Percentiles rank a stretch among this genome's conserved stretches.
These are phyloP conservation scores for Zootoca vivipara DNA, from an alignment of 2,113 vertebrate species.

Conservation along the genomic window DNA sequence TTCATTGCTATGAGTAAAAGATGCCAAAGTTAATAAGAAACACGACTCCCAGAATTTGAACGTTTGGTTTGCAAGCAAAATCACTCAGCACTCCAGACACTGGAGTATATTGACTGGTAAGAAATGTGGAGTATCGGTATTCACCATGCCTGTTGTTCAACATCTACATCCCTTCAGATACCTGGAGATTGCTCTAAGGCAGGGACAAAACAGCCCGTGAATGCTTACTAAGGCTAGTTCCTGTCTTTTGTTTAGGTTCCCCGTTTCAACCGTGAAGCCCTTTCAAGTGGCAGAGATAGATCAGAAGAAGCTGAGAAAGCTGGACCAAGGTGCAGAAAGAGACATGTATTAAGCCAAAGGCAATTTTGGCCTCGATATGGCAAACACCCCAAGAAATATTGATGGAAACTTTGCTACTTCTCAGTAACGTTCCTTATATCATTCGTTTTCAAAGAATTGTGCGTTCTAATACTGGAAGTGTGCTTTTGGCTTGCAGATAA, in stretches of 20 bases:
- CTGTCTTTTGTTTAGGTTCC: neutral
- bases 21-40: neutral
- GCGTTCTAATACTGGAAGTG: neutral
- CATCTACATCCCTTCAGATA: too few species aligned
- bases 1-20: neutral
- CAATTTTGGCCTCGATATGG: neutral
- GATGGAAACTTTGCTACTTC: neutral
- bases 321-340: neutral
- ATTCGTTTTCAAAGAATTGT: neutral
- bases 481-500: fast-evolving
- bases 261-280: neutral
- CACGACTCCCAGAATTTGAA: fast-evolving
- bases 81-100: fast-evolving
- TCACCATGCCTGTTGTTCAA: too few species aligned
- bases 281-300: neutral
- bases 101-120: too few species aligned
- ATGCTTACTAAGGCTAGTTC: neutral
- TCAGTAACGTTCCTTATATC: neutral
- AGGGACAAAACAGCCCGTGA: neutral
- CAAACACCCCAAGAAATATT: neutral
- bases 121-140: neutral
- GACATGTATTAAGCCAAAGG: neutral
- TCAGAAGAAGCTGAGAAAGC: neutral
- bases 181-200: neutral
- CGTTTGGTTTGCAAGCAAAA: neutral